Base-by-base conservation (phyloP, 2,797 vertebrate species). In the Manis javanica region DNA sequence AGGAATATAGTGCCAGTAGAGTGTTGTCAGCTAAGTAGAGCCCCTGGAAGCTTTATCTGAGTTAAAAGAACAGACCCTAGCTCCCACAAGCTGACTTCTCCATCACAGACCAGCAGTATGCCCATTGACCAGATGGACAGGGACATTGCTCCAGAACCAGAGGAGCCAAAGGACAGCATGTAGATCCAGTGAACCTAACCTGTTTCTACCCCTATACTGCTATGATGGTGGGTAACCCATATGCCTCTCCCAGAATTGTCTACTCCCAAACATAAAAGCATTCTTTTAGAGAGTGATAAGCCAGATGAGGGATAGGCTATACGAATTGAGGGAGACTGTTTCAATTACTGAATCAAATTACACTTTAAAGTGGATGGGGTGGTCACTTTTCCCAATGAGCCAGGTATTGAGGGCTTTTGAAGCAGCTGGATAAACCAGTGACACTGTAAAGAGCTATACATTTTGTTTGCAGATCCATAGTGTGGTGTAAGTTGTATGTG, bases 211-310 rank as follows among this genome's bases (percentile, higher is more conserved):
- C 12, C 10, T 2, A 53, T 16, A 55, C 19, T 63, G 31, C 49
- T 34, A n/a, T 64, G 34, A 90, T 77, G 74, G 16, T 29, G 39
- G 51, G 51, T 51, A 71, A 92, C 75, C 34, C 7, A 39, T 29
- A 66, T 59, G 37, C 49, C n/a, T 69, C 10, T 16, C 37, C 37
- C 39, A 72, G 31, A 49, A n/a, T 39, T 75, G 1, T 69, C 9
- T 68, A 18, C 9, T 75, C 31, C 21, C 16, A 46, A 46, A 46
- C 49, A n/a, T 42, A 84, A 10, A 37, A n/a, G 19, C 24, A 91
- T 57, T 91, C 75, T 85, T 94, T 96, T 83, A 84, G 24, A 49
- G 66, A 57, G 42, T 46, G 82, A 92, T 37, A 57, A 91, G 18
- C 34, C 49, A 51, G 26, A 46, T 37, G 64, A 49, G 16, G 63